Conservation (phyloP, 2,888 invertebrate species). For the Cryptocephalus primarius region DNA sequence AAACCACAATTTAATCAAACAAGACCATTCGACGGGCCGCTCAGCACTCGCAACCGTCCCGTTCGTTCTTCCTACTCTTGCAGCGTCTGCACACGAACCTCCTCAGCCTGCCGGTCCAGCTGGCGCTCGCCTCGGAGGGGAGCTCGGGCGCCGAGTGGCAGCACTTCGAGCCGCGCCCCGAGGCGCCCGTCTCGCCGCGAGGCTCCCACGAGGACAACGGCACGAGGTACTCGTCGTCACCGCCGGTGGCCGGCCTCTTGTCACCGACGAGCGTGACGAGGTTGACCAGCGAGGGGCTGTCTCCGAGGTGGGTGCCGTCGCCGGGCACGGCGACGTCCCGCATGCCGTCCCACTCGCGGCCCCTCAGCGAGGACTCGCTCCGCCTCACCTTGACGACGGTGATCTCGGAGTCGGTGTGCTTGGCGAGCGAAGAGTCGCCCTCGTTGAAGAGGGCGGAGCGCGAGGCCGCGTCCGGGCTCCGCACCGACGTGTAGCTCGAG, state of each 20-base stretch:
- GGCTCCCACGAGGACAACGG: conserved; percentile 48
- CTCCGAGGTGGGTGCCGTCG: conserved; percentile 45
- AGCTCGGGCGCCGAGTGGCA: too few relatives aligned
- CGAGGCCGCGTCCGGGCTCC: conserved; percentile 7
- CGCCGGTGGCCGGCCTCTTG: conserved; percentile 16
- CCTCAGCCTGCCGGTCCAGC: too few relatives aligned
- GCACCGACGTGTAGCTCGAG: background rate
- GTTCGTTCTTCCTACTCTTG: too few relatives aligned
- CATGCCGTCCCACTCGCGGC: conserved; percentile 38
- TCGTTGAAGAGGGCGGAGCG: conserved; percentile 14
- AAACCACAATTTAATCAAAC: too few relatives aligned
- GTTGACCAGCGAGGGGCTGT: conserved; percentile 48
- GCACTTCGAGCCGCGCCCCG: too few relatives aligned
- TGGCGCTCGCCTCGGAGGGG: too few relatives aligned
- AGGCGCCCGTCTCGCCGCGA: background rate
- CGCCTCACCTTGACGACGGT: conserved; percentile 45
- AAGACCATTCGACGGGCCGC: too few relatives aligned
- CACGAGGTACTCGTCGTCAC: conserved; percentile 40
- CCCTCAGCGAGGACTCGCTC: conserved; percentile 28
- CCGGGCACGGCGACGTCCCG: conserved; percentile 40
- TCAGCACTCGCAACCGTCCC: too few relatives aligned
- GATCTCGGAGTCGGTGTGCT: conserved; percentile 50
- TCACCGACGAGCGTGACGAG: conserved; percentile 43
- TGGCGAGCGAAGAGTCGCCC: conserved; percentile 29
- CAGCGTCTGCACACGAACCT: too few relatives aligned